Evolutionary conservation across 2,888 invertebrate genomes (phyloP).

Genomic region (Geotrupes spiniger): DNA sequence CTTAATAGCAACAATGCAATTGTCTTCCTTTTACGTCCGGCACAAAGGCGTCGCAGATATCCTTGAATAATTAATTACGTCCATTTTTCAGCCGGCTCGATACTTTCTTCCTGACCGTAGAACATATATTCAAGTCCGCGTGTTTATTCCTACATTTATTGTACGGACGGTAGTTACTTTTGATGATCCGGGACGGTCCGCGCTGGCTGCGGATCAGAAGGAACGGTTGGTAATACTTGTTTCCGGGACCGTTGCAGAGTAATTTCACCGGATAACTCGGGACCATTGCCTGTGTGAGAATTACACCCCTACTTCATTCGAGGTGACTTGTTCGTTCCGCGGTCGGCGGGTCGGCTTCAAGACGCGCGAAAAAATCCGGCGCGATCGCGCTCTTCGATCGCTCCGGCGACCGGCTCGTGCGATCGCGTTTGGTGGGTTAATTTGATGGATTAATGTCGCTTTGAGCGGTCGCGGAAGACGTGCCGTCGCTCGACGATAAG

Average conservation of each 20-base stretch:
- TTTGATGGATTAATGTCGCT: no score
- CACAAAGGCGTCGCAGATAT: constrained; percentile 35
- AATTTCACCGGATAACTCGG: constrained; percentile 45
- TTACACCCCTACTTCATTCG: constrained; percentile 40
- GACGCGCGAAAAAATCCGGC: constrained; percentile 1
- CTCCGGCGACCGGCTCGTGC: neutral
- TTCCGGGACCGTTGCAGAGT: constrained; percentile 41
- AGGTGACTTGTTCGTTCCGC: constrained; percentile 25
- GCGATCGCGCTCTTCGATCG: constrained; percentile 2
- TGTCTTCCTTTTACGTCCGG: constrained; percentile 39
- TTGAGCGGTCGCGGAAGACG: no score
- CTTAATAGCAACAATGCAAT: constrained; percentile 41
- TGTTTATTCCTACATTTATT: constrained; percentile 44
- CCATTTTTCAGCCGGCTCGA: constrained; percentile 35
- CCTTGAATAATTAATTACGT: constrained; percentile 38
- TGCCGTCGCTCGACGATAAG: no score
- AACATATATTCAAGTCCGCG: constrained; percentile 36
- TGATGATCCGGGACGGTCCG: constrained; percentile 36
- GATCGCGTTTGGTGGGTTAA: no score
- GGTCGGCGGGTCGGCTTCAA: neutral
- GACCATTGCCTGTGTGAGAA: constrained; percentile 44
- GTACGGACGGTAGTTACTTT: constrained; percentile 42
- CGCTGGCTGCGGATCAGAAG: constrained; percentile 32
- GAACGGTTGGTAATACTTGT: constrained; percentile 43
- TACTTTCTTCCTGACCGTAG: constrained; percentile 35